Evolutionary conservation across 2,113 vertebrate genomes (phyloP).

Genomic region (Cavia aperea): DNA sequence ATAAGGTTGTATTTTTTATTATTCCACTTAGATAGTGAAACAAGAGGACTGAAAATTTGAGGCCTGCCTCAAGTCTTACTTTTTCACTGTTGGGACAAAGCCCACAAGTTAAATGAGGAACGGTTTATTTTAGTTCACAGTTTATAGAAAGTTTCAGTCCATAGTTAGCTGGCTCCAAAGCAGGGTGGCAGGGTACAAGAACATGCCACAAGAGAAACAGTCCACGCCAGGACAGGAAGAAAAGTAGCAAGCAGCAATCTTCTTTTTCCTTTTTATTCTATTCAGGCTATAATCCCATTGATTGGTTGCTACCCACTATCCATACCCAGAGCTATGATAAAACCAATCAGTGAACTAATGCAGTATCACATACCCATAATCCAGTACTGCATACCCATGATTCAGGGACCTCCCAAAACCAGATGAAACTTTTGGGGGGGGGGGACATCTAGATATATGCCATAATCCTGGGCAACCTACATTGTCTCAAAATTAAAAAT

Average conservation of each 20-base stretch:
- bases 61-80: not conserved
- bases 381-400: not conserved
- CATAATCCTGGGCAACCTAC: not conserved
- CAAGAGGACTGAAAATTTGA: not conserved
- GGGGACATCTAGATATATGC: not conserved
- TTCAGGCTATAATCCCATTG: not conserved
- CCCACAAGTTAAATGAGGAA: not conserved
- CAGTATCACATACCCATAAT: not conserved
- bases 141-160: not conserved
- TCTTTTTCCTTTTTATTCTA: not conserved
- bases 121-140: not conserved
- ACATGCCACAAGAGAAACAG: not conserved
- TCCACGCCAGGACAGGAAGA: not conserved
- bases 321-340: not conserved
- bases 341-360: not conserved
- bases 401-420: not conserved
- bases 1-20: not conserved
- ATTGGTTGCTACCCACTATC: not conserved
- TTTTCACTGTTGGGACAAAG: not conserved
- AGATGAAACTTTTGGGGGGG: not conserved
- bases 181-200: not conserved
- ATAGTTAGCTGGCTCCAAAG: not conserved
- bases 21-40: not conserved
- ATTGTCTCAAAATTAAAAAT: not conserved
- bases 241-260: not conserved